Evolutionary conservation across 1,140 invertebrate species (phyloP), one percentile per base, ranked within the genome.

Genomic region (Pemphigus obesinymphae): DNA sequence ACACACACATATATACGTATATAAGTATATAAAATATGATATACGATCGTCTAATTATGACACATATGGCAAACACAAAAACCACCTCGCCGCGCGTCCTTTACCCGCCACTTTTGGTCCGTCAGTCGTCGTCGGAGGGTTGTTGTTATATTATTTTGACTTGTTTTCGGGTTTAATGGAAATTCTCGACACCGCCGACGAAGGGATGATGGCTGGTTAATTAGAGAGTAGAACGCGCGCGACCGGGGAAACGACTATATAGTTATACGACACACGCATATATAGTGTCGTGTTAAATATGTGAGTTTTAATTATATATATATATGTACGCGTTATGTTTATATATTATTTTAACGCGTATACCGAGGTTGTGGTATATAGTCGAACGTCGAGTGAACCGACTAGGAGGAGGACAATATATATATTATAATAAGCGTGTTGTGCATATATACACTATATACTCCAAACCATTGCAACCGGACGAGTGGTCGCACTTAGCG

Each of bases 41-140:
- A 58, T 58, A 78, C 75, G 75, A 61, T 13, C 75, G 75, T 78
- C 75, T 58, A 58, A 78, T 78, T 78, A 78, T 58, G 75, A 78
- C 53, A 78, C 75, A 78, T 7, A 23, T 78, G 75, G 50, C 50
- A 11, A 55, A 7, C 37, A 40, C 53, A 58, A 40, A 78, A 78
- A 78, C 45, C 26, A 3, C 23, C 29, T 23, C 20, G 58, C 61
- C 61, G 7, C 10, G n/a, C 50, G 3, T 5, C 31, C 13, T 17
- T 15, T 10, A 10, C 17, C 17, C 34, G 0, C 4, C 23, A 13
- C 11, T 26, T 5, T 66, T 17, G 29, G 17, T 10, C 34, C 63
- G 34, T 68, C 20, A 5, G 34, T 11, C 34, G 11, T 11, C 17
- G 34, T 37, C 61, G 26, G 61, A 3, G 8, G 68, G 7, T n/a